Percentiles rank a stretch among this genome's conserved stretches.
phyloP scores from a whole-genome alignment of 2,113 vertebrate genomes.

The Paedocypris sp. region DNA sequence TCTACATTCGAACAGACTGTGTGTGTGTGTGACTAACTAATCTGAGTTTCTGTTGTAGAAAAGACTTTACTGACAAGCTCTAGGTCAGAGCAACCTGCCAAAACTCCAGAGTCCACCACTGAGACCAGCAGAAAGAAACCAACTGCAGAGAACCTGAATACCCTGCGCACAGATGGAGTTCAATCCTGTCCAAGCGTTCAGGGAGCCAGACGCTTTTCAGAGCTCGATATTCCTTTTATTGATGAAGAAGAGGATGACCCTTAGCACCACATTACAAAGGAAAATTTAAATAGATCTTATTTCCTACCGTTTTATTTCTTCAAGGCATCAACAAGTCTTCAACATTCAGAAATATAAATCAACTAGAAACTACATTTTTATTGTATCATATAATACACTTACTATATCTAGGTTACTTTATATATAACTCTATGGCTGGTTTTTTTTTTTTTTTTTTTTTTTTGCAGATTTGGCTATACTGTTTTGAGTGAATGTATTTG shows the following conservation, averaged over 20 bases:
- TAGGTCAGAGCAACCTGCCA: slow-evolving; percentile 11
- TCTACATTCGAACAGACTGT: background rate
- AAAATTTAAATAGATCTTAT: background rate
- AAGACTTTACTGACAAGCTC: slow-evolving; percentile 11
- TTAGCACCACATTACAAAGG: background rate
- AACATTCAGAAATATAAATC: too few species aligned
- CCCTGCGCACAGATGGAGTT: slow-evolving; percentile 48
- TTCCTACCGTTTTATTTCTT: too few species aligned
- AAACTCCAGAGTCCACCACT: background rate
- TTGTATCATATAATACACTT: too few species aligned
- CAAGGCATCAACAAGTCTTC: too few species aligned
- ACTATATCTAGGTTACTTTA: too few species aligned
- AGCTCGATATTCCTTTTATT: slow-evolving; percentile 70
- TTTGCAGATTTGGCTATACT: too few species aligned
- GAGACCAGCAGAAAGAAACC: background rate
- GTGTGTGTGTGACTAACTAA: background rate
- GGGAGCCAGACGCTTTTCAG: slow-evolving; percentile 54
- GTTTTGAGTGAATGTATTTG: too few species aligned
- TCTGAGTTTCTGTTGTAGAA: slow-evolving; percentile 29
- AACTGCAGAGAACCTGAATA: background rate
- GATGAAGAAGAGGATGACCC: slow-evolving; percentile 48
- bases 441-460: too few species aligned
- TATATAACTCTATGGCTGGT: too few species aligned
- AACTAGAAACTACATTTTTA: too few species aligned
- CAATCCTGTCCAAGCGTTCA: slow-evolving; percentile 39